phyloP scores from a whole-genome alignment of 2,113 vertebrate species.

The Holacanthus passer region DNA sequence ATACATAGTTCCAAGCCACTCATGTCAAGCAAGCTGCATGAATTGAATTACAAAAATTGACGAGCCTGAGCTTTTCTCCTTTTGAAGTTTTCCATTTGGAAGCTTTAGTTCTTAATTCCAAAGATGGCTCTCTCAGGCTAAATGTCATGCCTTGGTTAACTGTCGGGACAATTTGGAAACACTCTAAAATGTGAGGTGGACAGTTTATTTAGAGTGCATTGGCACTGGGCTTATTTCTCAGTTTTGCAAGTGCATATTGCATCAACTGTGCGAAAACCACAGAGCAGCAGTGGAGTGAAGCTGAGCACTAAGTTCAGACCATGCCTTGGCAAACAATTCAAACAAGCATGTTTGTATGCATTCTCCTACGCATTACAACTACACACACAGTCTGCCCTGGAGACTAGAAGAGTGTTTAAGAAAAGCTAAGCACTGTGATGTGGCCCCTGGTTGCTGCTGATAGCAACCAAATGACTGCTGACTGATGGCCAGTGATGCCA shows the following conservation, averaged over 20 bases:
- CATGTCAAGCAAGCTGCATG: constrained; percentile 55
- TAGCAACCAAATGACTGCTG: constrained; percentile 44
- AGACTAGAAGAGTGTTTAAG: constrained; percentile 13
- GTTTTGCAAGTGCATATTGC: constrained; percentile 63
- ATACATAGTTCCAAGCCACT: constrained; percentile 50
- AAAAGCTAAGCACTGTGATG: constrained; percentile 9
- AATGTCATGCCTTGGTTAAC: constrained; percentile 63
- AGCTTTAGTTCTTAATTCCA: constrained; percentile 60
- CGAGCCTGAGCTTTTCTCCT: constrained; percentile 48
- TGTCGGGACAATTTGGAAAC: constrained; percentile 55
- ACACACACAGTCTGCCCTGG: constrained; percentile 13
- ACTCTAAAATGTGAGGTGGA: constrained; percentile 50
- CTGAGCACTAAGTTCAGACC: constrained; percentile 57
- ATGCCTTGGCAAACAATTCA: constrained; percentile 45
- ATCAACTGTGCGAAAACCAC: constrained; percentile 46
- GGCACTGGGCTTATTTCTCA: constrained; percentile 42
- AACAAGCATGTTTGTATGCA: constrained; percentile 41
- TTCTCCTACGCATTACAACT: constrained; percentile 24
- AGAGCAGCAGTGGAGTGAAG: constrained; percentile 64
- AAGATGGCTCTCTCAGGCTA: constrained; percentile 64
- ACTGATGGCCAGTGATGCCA: constrained; percentile 54
- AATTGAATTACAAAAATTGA: constrained; percentile 69
- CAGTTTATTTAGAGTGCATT: constrained; percentile 73
- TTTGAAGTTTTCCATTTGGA: constrained; percentile 72
- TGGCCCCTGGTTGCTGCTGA: constrained; percentile 28